Base-by-base conservation (phyloP, 2,888 invertebrate species). In the Polyommatus iphigenia region DNA sequence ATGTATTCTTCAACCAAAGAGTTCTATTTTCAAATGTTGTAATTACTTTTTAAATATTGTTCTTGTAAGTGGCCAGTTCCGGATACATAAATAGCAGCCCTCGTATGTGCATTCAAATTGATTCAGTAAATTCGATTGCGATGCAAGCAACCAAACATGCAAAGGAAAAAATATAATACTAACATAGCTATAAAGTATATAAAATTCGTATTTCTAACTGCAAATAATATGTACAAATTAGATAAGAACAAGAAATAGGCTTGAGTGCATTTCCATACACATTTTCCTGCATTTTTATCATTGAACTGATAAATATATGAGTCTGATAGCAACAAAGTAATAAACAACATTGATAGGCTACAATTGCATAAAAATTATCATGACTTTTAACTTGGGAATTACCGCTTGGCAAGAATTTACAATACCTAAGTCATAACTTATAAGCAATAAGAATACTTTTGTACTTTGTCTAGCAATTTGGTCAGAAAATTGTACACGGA, bases 251-350 rank as follows among this genome's bases (percentile, higher is more conserved):
- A 20, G n/a, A 59, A 20, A 7, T 59, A 24, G 24, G 2, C 62
- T 62, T 62, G 13, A 24, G 10, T 24, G 62, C 62, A 62, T 24
- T 62, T 62, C 24, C 24, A 62, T 13, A 54, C 54, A 24, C 24
- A 24, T 24, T 62, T 62, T 62, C 4, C 24, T 62, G 62, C 62
- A 32, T 32, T 67, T 67, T 67, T 67, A 67, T 67, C 29, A 67
- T 10, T 20, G 62, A 62, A 62, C 24, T 62, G 62, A 62, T 62
- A 62, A 24, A 24, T 18, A 13, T 24, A 18, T 67, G 15, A 29
- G 29, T 67, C 15, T 32, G 67, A 67, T 67, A 32, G 15, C 15
- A 15, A 29, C 29, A 67, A 67, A 67, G 18, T 32, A 67, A 67
- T 67, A 32, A 32, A 67, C 29, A 29, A 32, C 29, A 29, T 62